Evolutionary conservation across 2,113 vertebrate genomes (phyloP), one percentile per base, ranked within the genome.

Genomic region (Forbesichthys papilliferus): DNA sequence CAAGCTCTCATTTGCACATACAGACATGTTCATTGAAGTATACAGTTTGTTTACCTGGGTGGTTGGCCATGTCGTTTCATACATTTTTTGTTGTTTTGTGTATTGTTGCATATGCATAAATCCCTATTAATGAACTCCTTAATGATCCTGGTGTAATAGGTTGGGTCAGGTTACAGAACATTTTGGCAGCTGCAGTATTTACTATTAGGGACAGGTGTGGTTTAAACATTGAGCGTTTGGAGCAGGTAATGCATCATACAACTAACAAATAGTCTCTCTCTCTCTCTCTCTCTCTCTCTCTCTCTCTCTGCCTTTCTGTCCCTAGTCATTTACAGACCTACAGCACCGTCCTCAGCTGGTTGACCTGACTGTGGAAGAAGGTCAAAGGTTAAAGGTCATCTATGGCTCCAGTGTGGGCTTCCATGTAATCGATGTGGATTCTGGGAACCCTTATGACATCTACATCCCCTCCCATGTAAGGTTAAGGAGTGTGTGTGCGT

Each of bases 381-480:
- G 98, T 33, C 98, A 99, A 88, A 96, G 98, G 84, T 92, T 99
- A 87, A 99, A 99, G 88, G 98, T 99, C 81, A 99, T 99, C 91
- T 99, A 98, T 75, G 98, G 98, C 86, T 99, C 98, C 73, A 97
- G 94, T 73, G 96, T 96, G 65, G 98, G 97, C 80, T 99, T 99
- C 92, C 98, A 99, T 48, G 98, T 99, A 85, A 96, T 99, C 71
- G 98, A 99, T 82, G 98, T 99, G 64, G 98, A 99, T 93, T 98
- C 96, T 59, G 98, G 96, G 68, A 99, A 97, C 91, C 96, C 96
- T 48, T 99, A 99, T 16, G 96, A 99, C 91, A 98, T 99, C 93
- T 99, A 99, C 89, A 96, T 98, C 86, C 98, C 98, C 71, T 99
- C 96, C 86, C 98, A 99, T 53, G 98, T 99, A 94, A 95, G 96